A percentile compares a stretch with the other conserved stretches of the same genome.
Evolutionary conservation across 2,113 vertebrate genomes (phyloP).

Genomic region (Oreochromis niloticus): DNA sequence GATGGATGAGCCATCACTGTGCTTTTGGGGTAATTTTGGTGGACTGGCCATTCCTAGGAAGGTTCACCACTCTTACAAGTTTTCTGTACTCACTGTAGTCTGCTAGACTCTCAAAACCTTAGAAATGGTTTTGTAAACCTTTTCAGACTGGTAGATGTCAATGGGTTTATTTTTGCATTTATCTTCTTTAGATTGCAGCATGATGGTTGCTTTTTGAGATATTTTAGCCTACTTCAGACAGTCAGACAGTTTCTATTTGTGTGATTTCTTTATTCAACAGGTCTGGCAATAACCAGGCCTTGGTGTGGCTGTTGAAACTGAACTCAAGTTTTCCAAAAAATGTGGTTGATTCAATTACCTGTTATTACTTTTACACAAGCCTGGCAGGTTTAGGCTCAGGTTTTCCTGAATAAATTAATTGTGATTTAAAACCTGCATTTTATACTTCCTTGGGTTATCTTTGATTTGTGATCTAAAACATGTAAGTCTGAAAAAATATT

Average conservation of each 20-base stretch:
- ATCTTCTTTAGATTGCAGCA: neutral
- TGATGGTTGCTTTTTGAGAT: neutral
- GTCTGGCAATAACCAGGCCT: neutral
- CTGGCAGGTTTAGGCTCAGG: rapidly evolving
- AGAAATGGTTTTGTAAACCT: neutral
- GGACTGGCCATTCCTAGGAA: rapidly evolving
- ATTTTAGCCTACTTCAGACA: rapidly evolving
- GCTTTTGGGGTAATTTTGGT: neutral
- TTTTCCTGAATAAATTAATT: neutral
- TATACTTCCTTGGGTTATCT: neutral
- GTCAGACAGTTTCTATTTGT: neutral
- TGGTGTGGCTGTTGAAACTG: rapidly evolving
- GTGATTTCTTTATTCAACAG: neutral
- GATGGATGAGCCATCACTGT: neutral
- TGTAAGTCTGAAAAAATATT: neutral
- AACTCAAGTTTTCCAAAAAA: rapidly evolving
- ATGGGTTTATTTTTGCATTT: neutral
- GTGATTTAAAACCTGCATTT: neutral
- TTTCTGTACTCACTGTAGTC: neutral
- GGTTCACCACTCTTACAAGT: neutral
- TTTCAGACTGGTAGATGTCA: neutral
- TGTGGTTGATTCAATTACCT: neutral
- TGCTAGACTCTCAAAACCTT: neutral
- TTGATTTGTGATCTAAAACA: neutral
- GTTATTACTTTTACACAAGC: neutral